These are phyloP conservation scores for Centropristis striata DNA, from an alignment of 2,113 vertebrate species.

Conservation along the genomic window DNA sequence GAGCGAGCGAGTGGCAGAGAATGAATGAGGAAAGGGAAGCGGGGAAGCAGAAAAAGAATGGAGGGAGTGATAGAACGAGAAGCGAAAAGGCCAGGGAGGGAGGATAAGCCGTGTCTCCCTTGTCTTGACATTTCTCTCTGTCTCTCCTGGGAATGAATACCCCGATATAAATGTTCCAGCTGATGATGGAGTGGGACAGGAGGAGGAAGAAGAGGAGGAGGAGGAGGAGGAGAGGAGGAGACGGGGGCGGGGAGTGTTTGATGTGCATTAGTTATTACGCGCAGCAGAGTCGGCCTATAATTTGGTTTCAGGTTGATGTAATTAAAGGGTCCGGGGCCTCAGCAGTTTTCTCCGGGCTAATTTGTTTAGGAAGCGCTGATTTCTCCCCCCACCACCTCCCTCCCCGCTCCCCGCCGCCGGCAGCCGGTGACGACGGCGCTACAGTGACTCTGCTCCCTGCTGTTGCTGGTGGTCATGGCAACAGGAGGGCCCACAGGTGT, in stretches of 20 bases:
- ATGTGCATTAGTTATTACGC: slow-evolving; percentile 66
- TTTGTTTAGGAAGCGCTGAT: slow-evolving; percentile 72
- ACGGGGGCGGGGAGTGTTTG: neutral
- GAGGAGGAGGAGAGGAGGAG: neutral
- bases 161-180: slow-evolving; percentile 62
- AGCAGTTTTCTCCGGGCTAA: slow-evolving; percentile 71
- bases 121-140: slow-evolving; percentile 77
- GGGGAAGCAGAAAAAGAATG: slow-evolving; percentile 30
- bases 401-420: neutral
- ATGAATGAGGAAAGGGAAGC: slow-evolving; percentile 28
- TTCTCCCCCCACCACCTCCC: neutral
- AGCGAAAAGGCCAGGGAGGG: slow-evolving; percentile 61
- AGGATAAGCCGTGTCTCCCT: slow-evolving; percentile 66
- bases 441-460: slow-evolving; percentile 23
- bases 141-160: slow-evolving; percentile 62
- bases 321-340: slow-evolving; percentile 70
- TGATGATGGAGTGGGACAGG: slow-evolving; percentile 49
- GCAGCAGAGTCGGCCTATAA: slow-evolving; percentile 52
- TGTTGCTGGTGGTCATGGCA: slow-evolving; percentile 67
- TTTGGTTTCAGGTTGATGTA: slow-evolving; percentile 73
- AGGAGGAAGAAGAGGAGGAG: neutral
- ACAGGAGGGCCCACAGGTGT: slow-evolving; percentile 70
- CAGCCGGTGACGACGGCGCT: slow-evolving; percentile 22
- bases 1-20: neutral
- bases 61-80: slow-evolving; percentile 51